Base-by-base conservation (phyloP, 2,113 vertebrate species). In the Speoplatyrhinus poulsoni region DNA sequence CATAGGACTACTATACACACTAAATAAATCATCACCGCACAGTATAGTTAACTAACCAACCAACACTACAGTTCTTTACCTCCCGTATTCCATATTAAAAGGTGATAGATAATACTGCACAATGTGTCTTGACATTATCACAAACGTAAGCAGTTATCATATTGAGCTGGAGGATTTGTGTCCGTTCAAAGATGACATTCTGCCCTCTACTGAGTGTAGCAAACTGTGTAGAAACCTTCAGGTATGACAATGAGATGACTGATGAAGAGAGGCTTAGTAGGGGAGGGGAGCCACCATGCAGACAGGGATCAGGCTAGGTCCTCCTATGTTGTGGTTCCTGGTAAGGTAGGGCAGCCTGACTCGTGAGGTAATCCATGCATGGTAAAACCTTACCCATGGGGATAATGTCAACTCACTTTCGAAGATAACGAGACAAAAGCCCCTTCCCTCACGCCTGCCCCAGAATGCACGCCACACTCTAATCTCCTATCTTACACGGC, bases 351-450 rank as follows among this genome's bases (percentile, higher is more conserved):
- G 65, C 80, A 61, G 80, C 78, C 76, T 77, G 77, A 82, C 77
- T 88, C 80, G 72, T 75, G 73, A 9, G 15, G 82, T 89, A 90
- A 90, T 91, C 87, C 85, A 79, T 84, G 82, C 82, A 85, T 83
- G 75, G 88, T 81, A 87, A 91, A 90, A 86, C 82, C 81, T 87
- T 85, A 86, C 88, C 84, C 82, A 76, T 41, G 70, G 71, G 82
- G 87, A 90, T 91, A 89, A 90, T 91, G 88, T 85, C 85, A 90
- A 88, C 73, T 86, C 80, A 65, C 82, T 85, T 68, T 57, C 49
- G 48, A 81, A 91, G 89, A 92, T 88, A 91, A 86, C 88, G 77
- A 88, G 82, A 88, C 80, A 82, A 81, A 88, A 86, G 84, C 75
- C 77, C 65, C 67, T 13, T 72, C 75, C 68, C 49, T 76, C 55